Evolutionary conservation across 2,113 vertebrate species (phyloP), one percentile per base, ranked within the genome.

Genomic region (Pygoscelis antarcticus): DNA sequence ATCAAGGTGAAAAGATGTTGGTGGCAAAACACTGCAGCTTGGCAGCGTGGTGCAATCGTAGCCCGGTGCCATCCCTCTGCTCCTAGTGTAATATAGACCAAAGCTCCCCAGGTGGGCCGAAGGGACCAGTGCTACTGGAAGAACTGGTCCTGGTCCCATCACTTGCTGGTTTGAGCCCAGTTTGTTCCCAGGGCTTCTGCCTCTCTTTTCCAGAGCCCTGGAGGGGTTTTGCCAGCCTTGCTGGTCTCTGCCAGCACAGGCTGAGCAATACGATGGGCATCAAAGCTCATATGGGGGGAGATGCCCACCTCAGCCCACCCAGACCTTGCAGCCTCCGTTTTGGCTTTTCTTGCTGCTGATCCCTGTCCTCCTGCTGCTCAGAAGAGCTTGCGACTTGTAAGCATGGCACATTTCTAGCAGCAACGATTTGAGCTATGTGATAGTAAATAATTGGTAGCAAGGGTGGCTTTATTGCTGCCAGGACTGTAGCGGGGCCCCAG

Each of bases 401-500:
- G 74, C 74, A 47, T 2, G 3, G 81, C 4, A 13, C 21, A 22
- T 87, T 93, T 93, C 68, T 78, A 78, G 42, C 30, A 3, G 64
- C 1, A 9, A 78, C 2, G 29, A 21, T 60, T 60, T 64, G 80
- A 90, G 80, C 64, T 75, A 58, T 0, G 4, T 80, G 86, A 78
- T 89, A n/a, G 69, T 91, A 89, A 86, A 91, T 80, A 83, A 79
- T 83, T 23, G 40, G 95, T 91, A 83, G 91, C 74, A 91, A 97
- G 91, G 84, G 89, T 90, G 94, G 89, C 94, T 96, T 95, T 93
- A 91, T 97, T 95, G 90, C 94, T 92, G 87, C 72, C 92, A 93
- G 86, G 90, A 92, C 76, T 1, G 0, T 54, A 38, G 72, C 0
- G 0, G 49, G 58, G 44, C 71, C 92, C 36, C 14, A 0, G 81